Evolutionary conservation across 2,113 vertebrate genomes (phyloP).

Genomic region (Mesocricetus auratus): DNA sequence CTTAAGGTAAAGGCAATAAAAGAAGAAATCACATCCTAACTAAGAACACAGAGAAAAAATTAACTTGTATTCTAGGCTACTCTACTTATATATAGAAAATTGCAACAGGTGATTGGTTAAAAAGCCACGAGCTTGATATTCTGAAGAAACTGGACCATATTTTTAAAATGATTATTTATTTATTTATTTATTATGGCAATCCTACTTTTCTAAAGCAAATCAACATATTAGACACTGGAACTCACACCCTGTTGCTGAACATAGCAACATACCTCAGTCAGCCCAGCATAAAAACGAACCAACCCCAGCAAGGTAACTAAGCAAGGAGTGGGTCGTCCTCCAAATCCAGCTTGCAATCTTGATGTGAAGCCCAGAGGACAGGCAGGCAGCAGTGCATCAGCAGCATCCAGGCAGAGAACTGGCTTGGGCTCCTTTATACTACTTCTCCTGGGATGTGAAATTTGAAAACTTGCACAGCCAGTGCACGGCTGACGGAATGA

Average conservation of each 20-base stretch:
- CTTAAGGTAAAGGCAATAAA: neutral
- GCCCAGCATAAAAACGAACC: neutral
- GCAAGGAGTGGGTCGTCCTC: neutral
- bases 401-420: slow-evolving; percentile 91
- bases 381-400: slow-evolving; percentile 93
- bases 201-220: slow-evolving; percentile 12
- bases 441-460: slow-evolving; percentile 92
- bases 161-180: neutral
- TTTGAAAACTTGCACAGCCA: slow-evolving; percentile 93
- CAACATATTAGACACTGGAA: slow-evolving; percentile 24
- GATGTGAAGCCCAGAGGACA: slow-evolving; percentile 92
- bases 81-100: neutral
- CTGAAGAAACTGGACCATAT: neutral
- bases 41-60: neutral
- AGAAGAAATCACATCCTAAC: slow-evolving; percentile 38
- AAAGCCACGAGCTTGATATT: neutral
- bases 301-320: neutral
- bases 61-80: neutral
- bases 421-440: slow-evolving; percentile 90
- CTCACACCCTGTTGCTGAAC: neutral
- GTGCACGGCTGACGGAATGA: slow-evolving; percentile 94
- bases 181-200: neutral
- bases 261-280: too few relatives aligned
- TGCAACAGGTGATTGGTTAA: neutral
- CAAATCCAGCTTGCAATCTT: slow-evolving; percentile 64